Conservation (phyloP, 2,888 invertebrate species). For the Sclerodermus sp. region DNA sequence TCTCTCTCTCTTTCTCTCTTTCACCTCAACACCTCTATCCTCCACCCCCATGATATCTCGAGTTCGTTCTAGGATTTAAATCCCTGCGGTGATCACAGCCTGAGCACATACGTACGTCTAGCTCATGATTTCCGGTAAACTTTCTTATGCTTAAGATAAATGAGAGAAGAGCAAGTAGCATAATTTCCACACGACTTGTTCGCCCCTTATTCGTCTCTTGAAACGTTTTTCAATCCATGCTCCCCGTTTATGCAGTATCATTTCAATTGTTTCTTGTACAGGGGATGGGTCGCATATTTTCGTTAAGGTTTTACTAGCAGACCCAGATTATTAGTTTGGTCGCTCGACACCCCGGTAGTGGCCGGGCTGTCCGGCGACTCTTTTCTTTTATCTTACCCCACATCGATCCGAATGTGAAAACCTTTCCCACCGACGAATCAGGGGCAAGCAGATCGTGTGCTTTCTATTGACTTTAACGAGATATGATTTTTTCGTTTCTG, state of each 20-base stretch:
- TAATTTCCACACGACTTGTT: constrained; percentile 41
- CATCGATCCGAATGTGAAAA: constrained; percentile 18
- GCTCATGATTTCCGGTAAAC: background rate
- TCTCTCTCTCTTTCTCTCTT: constrained; percentile 13
- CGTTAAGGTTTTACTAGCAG: background rate
- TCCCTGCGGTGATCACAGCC: constrained; percentile 5
- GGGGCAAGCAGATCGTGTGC: constrained; percentile 42
- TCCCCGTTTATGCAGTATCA: too few relatives aligned
- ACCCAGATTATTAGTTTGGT: too few relatives aligned
- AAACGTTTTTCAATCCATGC: too few relatives aligned
- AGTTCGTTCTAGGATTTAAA: background rate
- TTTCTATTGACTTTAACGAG: constrained; percentile 49
- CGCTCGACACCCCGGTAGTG: too few relatives aligned
- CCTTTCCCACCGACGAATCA: constrained; percentile 33
- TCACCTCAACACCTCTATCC: too few relatives aligned
- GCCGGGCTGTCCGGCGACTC: too few relatives aligned
- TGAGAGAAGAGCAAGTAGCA: constrained; percentile 19
- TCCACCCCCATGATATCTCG: too few relatives aligned
- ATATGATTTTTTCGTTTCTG: constrained; percentile 58
- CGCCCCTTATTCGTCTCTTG: constrained; percentile 42
- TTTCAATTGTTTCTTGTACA: too few relatives aligned
- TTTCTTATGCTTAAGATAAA: constrained; percentile 25
- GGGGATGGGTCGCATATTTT: too few relatives aligned
- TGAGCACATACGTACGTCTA: background rate
- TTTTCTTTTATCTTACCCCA: too few relatives aligned